Conservation (phyloP, 2,888 invertebrate species). For the Sepiola atlantica region DNA sequence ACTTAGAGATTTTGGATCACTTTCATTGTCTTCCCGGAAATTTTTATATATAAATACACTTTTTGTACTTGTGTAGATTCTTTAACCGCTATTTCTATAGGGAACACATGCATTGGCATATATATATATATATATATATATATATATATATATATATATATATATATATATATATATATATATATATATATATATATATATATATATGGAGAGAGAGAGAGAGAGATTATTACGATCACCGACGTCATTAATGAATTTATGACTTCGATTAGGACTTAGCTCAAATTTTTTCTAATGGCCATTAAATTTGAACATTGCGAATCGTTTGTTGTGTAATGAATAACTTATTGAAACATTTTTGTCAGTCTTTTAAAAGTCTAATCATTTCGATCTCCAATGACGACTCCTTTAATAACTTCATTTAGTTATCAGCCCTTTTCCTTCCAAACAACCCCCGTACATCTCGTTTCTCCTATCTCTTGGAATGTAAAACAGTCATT, state of each 20-base stretch:
- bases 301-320: neutral
- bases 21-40: too few species aligned
- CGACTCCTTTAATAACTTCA: neutral
- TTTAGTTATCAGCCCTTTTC: neutral
- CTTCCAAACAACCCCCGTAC: neutral
- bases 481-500: neutral
- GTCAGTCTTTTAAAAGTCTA: neutral
- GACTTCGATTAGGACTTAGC: neutral
- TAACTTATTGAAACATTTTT: conserved; percentile 15
- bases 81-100: too few species aligned
- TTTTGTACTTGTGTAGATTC: too few species aligned
- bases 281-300: neutral
- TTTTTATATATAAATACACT: too few species aligned
- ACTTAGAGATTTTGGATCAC: too few species aligned
- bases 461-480: neutral
- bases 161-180: too few species aligned
- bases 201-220: too few species aligned
- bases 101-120: too few species aligned
- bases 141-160: too few species aligned
- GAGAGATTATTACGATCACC: neutral
- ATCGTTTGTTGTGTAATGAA: neutral
- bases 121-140: too few species aligned
- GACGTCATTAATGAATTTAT: neutral
- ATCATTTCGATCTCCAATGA: neutral
- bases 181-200: too few species aligned